Percentiles rank a stretch among this genome's conserved stretches.
phyloP scores from a whole-genome alignment of 2,113 vertebrate genomes.

The Candoia aspera region DNA sequence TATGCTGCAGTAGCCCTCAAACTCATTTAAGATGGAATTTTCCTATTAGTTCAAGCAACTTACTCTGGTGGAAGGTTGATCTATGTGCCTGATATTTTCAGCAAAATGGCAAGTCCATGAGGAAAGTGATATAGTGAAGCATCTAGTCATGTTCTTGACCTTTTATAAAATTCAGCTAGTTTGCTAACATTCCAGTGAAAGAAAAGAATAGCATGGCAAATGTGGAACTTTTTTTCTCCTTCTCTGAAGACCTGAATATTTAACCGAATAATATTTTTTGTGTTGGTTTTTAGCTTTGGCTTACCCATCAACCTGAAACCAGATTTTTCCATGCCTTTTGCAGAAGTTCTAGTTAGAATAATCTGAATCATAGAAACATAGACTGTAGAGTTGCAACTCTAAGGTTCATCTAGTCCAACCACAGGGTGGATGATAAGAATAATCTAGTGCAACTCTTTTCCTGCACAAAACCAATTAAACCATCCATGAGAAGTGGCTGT shows the following conservation, averaged over 20 bases:
- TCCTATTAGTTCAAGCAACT: conserved; percentile 57
- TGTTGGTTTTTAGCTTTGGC: neutral
- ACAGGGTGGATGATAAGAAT: neutral
- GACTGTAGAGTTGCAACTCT: neutral
- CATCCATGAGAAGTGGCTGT: neutral
- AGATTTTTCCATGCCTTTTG: neutral
- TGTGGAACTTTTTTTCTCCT: neutral
- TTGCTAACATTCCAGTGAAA: conserved; percentile 64
- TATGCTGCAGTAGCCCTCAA: conserved; percentile 48
- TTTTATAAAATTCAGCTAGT: conserved; percentile 55
- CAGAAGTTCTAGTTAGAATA: neutral
- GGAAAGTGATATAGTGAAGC: conserved; percentile 59
- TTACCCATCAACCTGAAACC: conserved; percentile 48
- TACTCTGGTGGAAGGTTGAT: conserved; percentile 60
- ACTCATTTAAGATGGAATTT: conserved; percentile 48
- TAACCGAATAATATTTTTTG: conserved; percentile 54
- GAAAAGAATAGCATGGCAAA: conserved; percentile 27
- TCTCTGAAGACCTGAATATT: conserved; percentile 33
- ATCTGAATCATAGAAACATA: neutral
- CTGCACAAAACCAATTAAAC: neutral
- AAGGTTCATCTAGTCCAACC: neutral
- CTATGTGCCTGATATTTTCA: conserved; percentile 72
- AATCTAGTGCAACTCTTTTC: neutral
- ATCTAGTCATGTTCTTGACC: conserved; percentile 61
- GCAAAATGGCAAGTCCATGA: conserved; percentile 70